Conservation (phyloP, 2,113 vertebrate genomes). For the Peromyscus maniculatus region DNA sequence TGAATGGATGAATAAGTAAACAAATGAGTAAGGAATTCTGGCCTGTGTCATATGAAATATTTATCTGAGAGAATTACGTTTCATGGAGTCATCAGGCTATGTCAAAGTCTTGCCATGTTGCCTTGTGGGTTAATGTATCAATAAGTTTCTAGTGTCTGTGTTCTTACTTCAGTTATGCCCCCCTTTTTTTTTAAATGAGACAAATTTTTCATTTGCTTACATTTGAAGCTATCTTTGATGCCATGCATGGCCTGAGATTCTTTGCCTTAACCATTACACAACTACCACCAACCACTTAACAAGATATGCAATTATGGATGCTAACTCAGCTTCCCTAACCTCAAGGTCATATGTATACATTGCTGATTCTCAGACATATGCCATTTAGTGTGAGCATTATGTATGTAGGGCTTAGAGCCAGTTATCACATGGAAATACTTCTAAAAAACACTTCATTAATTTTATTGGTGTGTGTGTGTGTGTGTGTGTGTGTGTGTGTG, state of each 20-base stretch:
- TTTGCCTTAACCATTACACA: neutral
- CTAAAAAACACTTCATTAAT: neutral
- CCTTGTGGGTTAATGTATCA: neutral
- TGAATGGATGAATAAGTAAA: constrained; percentile 67
- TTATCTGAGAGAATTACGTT: constrained; percentile 55
- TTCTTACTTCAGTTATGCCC: neutral
- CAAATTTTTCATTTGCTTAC: neutral
- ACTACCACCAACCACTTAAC: neutral
- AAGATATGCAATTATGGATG: neutral
- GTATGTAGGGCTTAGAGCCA: neutral
- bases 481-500: neutral
- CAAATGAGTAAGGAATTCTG: constrained; percentile 44
- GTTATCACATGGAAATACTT: neutral
- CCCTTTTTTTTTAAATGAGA: neutral
- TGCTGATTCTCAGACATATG: neutral
- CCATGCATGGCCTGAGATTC: neutral
- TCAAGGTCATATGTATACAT: neutral
- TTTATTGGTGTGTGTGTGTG: neutral
- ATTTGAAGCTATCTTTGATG: neutral
- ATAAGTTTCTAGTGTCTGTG: constrained; percentile 5
- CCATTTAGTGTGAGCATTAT: neutral
- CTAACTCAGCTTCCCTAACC: neutral
- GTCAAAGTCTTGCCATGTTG: constrained; percentile 27
- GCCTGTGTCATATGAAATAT: constrained; percentile 56
- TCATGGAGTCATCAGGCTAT: constrained; percentile 20